Base-by-base conservation (phyloP, 2,888 invertebrate species). In the Diplolepis rosae region DNA sequence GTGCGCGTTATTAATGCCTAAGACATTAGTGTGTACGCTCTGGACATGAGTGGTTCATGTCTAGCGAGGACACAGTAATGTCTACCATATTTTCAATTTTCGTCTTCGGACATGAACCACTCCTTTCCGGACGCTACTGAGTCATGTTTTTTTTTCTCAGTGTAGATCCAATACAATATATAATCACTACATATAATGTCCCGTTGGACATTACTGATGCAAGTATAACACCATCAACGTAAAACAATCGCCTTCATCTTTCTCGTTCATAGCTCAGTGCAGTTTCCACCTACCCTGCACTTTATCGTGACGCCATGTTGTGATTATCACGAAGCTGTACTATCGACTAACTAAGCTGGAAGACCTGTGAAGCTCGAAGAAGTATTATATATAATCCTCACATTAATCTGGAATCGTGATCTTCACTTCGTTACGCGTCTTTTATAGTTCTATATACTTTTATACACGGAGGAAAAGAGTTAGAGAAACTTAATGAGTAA, bases 131-230 rank as follows among this genome's bases (percentile, higher is more conserved):
- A n/a, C n/a, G n/a, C n/a, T n/a, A n/a, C n/a, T n/a, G n/a, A n/a
- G n/a, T n/a, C n/a, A n/a, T n/a, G n/a, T n/a, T n/a, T n/a, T n/a
- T n/a, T n/a, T n/a, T n/a, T n/a, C n/a, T n/a, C n/a, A n/a, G n/a
- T n/a, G n/a, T n/a, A n/a, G n/a, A n/a, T n/a, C n/a, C n/a, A n/a
- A n/a, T n/a, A n/a, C n/a, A 71, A 71, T 65, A 71, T 70, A 70
- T 65, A 66, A 76, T 76, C 76, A 74, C 70, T 27, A 52, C 74
- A 71, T 69, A 71, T 74, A 76, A 76, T 76, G 71, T 74, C 74
- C 74, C 70, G 74, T 66, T 69, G 70, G 70, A 76, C 68, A 72
- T 61, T 22, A 61, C 61, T 61, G 39, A 35, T 35, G 61, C 24
- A 61, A 35, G 24, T 27, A n/a, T n/a, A 61, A 74, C 74, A 71